These are phyloP conservation scores for Cassiopea xamachana DNA, from an alignment of 30 jellyfish, hydroid and myxozoan species.

Conservation along the genomic window DNA sequence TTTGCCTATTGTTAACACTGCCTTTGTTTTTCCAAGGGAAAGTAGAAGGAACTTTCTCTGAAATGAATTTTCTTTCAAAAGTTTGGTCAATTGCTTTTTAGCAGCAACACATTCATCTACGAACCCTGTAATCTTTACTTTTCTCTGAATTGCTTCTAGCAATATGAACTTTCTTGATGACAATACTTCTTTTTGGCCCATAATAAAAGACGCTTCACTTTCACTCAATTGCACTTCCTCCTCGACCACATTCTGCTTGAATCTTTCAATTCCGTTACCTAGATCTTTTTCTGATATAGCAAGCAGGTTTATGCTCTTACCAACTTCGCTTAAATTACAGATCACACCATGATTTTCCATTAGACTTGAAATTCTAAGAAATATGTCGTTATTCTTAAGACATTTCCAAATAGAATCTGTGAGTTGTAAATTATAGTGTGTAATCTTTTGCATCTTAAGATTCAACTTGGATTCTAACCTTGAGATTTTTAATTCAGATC, in stretches of 20 bases:
- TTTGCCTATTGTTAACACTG: not conserved
- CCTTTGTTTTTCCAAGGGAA: constrained; percentile 19
- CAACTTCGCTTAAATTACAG: not conserved
- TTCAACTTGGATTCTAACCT: not conserved
- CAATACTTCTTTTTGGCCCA: not conserved
- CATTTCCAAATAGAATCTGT: not conserved
- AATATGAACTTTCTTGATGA: not conserved
- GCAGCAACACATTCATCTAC: not conserved
- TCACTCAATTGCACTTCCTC: not conserved
- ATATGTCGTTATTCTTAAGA: not conserved
- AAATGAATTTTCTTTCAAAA: constrained; percentile 24
- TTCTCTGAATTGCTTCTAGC: not conserved
- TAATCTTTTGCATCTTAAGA: not conserved
- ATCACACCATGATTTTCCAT: not conserved
- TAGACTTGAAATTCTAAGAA: not conserved
- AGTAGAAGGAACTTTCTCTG: not conserved
- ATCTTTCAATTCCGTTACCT: constrained; percentile 11
- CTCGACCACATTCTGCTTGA: constrained; percentile 13
- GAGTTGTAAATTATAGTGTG: not conserved
- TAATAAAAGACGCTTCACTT: not conserved
- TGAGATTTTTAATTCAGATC: not conserved
- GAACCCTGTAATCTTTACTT: not conserved
- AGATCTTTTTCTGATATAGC: constrained; percentile 12
- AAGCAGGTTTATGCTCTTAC: not conserved
- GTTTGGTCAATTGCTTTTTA: not conserved